Evolutionary conservation across 1,140 invertebrate species (phyloP).

Genomic region (Drosophila ananassae): DNA sequence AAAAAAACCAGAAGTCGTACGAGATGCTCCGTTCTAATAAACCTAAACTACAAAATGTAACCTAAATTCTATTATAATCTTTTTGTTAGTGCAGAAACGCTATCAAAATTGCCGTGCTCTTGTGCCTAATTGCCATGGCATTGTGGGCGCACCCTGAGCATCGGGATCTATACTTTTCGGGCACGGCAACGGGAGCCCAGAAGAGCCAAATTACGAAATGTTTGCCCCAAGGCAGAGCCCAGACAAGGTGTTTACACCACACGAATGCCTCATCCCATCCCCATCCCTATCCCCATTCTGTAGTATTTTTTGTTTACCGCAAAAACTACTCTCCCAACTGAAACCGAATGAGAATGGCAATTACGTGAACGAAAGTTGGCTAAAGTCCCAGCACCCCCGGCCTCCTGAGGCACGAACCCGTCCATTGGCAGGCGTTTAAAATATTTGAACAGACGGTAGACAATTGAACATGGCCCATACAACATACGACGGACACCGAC

Average conservation of each 20-base stretch:
- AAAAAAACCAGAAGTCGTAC: no score
- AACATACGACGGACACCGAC: conserved; percentile 29
- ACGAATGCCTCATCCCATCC: conserved; percentile 7
- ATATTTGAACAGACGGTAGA: conserved; percentile 53
- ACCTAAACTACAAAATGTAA: not conserved
- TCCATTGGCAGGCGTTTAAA: conserved; percentile 51
- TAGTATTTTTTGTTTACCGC: not conserved
- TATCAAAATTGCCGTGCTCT: conserved; percentile 20
- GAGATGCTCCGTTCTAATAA: not conserved
- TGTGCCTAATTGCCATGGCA: conserved; percentile 48
- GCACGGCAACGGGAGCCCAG: conserved; percentile 32
- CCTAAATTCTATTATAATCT: not conserved
- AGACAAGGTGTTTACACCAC: conserved; percentile 50
- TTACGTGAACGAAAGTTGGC: conserved; percentile 51
- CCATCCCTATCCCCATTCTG: not conserved
- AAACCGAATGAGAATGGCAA: conserved; percentile 49
- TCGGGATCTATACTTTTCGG: conserved; percentile 43
- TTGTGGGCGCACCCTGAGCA: conserved; percentile 44
- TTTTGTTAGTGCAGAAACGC: conserved; percentile 15
- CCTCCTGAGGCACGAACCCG: not conserved
- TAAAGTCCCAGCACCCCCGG: conserved; percentile 19
- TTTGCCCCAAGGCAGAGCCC: conserved; percentile 32
- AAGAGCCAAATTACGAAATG: conserved; percentile 41
- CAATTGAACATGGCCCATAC: conserved; percentile 42
- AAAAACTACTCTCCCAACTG: conserved; percentile 36